Evolutionary conservation across 30 jellyfish, hydroid and myxozoan species (phyloP).

Genomic region (Morbakka virulenta): DNA sequence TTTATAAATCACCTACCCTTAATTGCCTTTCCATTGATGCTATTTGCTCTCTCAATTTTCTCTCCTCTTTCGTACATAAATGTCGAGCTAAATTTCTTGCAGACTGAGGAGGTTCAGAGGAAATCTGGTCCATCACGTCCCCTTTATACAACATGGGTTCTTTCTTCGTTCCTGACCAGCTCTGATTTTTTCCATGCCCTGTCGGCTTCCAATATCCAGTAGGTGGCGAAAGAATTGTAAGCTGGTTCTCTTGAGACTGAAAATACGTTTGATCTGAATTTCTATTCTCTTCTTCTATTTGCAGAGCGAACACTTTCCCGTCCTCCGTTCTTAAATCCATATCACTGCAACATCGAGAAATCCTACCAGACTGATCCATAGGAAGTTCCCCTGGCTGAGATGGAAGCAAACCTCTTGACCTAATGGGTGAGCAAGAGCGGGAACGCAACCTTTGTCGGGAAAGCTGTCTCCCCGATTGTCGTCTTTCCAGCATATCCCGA

Average conservation of each 20-base stretch:
- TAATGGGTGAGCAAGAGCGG: background rate
- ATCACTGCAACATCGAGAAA: background rate
- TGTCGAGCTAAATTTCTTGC: background rate
- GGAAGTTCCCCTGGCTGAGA: background rate
- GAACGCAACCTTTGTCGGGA: background rate
- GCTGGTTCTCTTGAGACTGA: no score
- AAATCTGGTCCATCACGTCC: background rate
- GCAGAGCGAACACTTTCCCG: background rate
- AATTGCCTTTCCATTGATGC: conserved; percentile 86
- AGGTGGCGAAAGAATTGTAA: no score
- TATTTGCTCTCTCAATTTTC: conserved; percentile 58
- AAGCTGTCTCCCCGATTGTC: background rate
- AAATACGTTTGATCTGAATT: background rate
- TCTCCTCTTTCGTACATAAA: conserved; percentile 3
- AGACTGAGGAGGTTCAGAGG: conserved; percentile 6
- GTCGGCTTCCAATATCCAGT: no score
- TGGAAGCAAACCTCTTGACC: background rate
- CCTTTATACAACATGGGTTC: background rate
- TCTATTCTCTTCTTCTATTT: background rate
- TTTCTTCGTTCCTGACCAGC: no score
- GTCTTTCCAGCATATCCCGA: background rate
- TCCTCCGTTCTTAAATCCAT: background rate
- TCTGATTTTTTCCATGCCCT: no score
- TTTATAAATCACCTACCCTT: no score
- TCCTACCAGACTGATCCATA: background rate